Percentiles rank a stretch among this genome's conserved stretches.
Evolutionary conservation across 2,113 vertebrate species (phyloP).

Genomic region (Pipra filicauda): DNA sequence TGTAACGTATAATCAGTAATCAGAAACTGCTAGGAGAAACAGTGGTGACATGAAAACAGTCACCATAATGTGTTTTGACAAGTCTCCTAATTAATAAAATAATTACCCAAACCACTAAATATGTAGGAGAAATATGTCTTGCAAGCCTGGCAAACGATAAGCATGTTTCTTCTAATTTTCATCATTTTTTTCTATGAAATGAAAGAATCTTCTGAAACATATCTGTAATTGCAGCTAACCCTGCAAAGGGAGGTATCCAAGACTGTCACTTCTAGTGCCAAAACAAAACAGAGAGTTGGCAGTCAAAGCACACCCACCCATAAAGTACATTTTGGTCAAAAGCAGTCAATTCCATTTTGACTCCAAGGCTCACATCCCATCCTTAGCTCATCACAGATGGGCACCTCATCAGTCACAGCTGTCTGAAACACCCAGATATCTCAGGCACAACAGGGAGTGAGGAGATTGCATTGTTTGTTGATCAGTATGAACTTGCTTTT

Average conservation of each 20-base stretch:
- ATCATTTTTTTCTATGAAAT: conserved; percentile 5
- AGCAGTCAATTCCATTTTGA: conserved; percentile 12
- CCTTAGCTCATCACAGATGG: conserved; percentile 38
- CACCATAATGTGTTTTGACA: conserved; percentile 49
- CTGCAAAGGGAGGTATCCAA: conserved; percentile 51
- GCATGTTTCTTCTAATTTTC: conserved; percentile 44
- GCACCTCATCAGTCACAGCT: conserved; percentile 4
- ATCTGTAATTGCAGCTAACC: conserved; percentile 41
- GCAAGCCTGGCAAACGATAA: conserved; percentile 44
- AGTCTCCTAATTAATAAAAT: conserved; percentile 49
- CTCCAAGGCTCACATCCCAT: conserved; percentile 19
- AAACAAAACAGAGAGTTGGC: conserved; percentile 38
- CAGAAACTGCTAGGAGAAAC: conserved; percentile 27
- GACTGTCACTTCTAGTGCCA: conserved; percentile 28
- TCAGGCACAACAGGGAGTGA: background rate
- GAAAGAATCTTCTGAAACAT: conserved; percentile 42
- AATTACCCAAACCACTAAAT: conserved; percentile 55
- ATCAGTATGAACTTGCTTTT: background rate
- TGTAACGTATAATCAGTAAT: background rate
- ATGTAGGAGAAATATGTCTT: conserved; percentile 33
- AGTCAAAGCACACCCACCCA: background rate
- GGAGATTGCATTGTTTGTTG: background rate
- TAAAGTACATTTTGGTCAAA: conserved; percentile 33
- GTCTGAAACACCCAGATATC: background rate
- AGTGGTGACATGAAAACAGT: background rate